Conservation (phyloP, 2,797 vertebrate genomes). For the Ptychobarbus kaznakovi region DNA sequence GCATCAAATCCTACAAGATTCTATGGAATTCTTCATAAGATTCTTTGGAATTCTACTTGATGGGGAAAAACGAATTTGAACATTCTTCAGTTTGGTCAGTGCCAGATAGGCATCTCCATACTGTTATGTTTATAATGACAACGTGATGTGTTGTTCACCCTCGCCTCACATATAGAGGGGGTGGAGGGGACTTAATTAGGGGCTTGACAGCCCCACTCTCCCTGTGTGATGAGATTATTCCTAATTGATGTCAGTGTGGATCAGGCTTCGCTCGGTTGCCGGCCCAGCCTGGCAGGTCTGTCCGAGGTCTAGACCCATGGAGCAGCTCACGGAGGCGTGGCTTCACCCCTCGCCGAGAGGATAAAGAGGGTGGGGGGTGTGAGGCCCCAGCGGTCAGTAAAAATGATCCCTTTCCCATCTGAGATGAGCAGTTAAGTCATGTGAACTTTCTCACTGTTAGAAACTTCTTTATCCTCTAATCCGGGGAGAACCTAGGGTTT, state of each 20-base stretch:
- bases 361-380: constrained; percentile 65
- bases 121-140: constrained; percentile 94
- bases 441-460: constrained; percentile 75
- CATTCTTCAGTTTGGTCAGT: constrained; percentile 69
- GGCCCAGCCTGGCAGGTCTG: constrained; percentile 91
- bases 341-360: constrained; percentile 63
- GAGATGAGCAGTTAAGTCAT: constrained; percentile 76
- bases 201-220: constrained; percentile 96
- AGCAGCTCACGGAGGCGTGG: constrained; percentile 80
- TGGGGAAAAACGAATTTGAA: too few species aligned
- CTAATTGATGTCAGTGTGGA: constrained; percentile 99
- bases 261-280: constrained; percentile 92
- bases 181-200: constrained; percentile 98
- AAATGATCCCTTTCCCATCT: constrained; percentile 76
- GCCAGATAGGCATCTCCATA: constrained; percentile 83
- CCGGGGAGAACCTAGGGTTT: neutral
- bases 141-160: constrained; percentile 92
- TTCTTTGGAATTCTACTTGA: neutral
- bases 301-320: constrained; percentile 92
- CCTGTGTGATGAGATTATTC: constrained; percentile 99
- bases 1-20: neutral
- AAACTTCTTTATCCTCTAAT: constrained; percentile 73
- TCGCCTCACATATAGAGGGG: constrained; percentile 91
- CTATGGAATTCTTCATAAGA: neutral
- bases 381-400: constrained; percentile 77